phyloP scores from a whole-genome alignment of 2,113 vertebrate species.

The Nematolebias whitei region DNA sequence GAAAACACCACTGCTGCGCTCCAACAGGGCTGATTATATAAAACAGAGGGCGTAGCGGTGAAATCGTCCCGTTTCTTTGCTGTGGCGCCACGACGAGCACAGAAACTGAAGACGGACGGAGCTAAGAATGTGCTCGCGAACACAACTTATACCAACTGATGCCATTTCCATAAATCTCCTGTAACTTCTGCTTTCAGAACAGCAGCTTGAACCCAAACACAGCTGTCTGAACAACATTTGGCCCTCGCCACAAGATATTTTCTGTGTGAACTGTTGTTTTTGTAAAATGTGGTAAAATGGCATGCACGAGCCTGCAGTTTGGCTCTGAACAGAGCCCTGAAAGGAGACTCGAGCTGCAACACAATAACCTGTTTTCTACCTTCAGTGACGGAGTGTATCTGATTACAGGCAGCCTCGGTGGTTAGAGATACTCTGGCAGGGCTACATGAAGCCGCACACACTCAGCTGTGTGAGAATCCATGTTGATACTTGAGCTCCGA shows the following conservation, averaged over 20 bases:
- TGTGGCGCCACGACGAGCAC: not conserved
- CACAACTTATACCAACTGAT: too few relatives aligned
- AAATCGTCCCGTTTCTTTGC: fast-evolving
- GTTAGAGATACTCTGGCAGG: slow-evolving; percentile 37
- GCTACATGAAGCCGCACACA: slow-evolving; percentile 6
- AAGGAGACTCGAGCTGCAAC: slow-evolving; percentile 45
- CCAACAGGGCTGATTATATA: fast-evolving
- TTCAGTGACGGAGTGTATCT: slow-evolving; percentile 10
- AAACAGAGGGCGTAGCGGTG: not conserved
- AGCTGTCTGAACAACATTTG: too few relatives aligned
- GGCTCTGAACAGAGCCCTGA: slow-evolving; percentile 14
- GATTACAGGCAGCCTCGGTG: slow-evolving; percentile 16
- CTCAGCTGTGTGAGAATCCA: slow-evolving; percentile 7
- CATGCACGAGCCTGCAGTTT: slow-evolving; percentile 3
- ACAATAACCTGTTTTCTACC: slow-evolving; percentile 36
- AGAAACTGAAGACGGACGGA: not conserved
- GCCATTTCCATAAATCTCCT: too few relatives aligned
- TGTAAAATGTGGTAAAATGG: not conserved
- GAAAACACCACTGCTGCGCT: not conserved
- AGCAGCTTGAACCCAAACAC: too few relatives aligned
- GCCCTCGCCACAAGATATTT: too few relatives aligned
- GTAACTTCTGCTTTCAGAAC: too few relatives aligned
- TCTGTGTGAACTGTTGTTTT: not conserved
- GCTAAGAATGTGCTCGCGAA: not conserved
- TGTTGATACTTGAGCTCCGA: slow-evolving; percentile 7